Conservation (phyloP, 2,113 vertebrate genomes). For the Rallus limicola region DNA sequence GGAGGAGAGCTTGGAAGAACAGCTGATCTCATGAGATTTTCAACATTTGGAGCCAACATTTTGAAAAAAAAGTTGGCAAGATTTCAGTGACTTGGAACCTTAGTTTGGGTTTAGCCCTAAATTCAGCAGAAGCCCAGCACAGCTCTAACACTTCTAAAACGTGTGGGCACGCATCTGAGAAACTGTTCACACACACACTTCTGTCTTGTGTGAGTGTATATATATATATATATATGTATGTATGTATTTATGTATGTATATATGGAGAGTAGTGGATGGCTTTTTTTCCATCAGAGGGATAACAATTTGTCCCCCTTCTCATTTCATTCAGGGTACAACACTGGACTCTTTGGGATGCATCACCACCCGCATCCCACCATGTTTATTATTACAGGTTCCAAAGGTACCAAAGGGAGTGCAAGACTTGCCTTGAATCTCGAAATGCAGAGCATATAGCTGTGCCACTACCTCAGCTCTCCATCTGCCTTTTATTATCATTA, state of each 20-base stretch:
- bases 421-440: not conserved
- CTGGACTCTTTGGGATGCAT: conserved; percentile 12
- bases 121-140: not conserved
- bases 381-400: conserved; percentile 25
- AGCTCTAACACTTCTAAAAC: not conserved
- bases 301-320: not conserved
- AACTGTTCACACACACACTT: not conserved
- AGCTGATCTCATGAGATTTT: conserved; percentile 54
- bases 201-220: not conserved
- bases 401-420: not conserved
- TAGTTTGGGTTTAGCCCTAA: conserved; percentile 41
- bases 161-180: not conserved
- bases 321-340: not conserved
- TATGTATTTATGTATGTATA: not conserved
- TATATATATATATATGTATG: accelerated
- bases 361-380: not conserved
- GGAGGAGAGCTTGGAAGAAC: conserved; percentile 31
- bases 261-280: not conserved
- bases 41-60: conserved; percentile 35
- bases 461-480: conserved; percentile 12
- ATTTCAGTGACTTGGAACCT: conserved; percentile 37
- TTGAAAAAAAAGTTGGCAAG: conserved; percentile 50
- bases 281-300: not conserved
- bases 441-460: not conserved
- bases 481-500: conserved; percentile 42